phyloP scores from a whole-genome alignment of 2,888 invertebrate species.

The Trissolcus japonicus region DNA sequence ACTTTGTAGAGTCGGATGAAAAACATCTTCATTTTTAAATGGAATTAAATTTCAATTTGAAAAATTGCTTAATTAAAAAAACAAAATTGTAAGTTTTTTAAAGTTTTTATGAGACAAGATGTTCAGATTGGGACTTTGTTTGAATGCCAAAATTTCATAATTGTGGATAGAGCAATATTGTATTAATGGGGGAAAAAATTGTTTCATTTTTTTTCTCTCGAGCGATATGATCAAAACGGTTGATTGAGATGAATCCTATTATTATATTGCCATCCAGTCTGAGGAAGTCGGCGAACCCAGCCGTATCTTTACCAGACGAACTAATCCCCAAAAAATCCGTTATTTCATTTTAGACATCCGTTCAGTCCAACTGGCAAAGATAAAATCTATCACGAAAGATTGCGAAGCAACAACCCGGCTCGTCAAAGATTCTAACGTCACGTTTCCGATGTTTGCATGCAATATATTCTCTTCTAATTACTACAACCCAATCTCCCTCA shows the following conservation, averaged over 20 bases:
- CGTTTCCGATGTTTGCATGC: background rate
- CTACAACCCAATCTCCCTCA: constrained; percentile 20
- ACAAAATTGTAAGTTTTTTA: too few species aligned
- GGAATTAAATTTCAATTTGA: too few species aligned
- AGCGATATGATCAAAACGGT: constrained; percentile 13
- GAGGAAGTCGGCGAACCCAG: constrained; percentile 20
- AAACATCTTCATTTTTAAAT: too few species aligned
- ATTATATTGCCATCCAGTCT: constrained; percentile 16
- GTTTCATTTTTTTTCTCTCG: background rate
- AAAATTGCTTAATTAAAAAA: too few species aligned
- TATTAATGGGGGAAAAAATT: too few species aligned
- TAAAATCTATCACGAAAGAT: constrained; percentile 12
- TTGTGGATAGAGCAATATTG: too few species aligned
- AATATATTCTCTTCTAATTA: constrained; percentile 2
- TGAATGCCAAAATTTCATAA: too few species aligned
- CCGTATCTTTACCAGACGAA: constrained; percentile 17
- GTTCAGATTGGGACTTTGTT: too few species aligned
- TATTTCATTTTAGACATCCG: background rate
- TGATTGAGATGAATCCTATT: constrained; percentile 21
- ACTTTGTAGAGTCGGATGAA: too few species aligned
- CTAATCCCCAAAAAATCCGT: constrained; percentile 15
- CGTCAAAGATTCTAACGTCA: background rate
- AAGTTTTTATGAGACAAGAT: too few species aligned
- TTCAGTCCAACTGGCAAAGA: constrained; percentile 1
- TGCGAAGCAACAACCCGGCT: too few species aligned